Evolutionary conservation across 2,797 vertebrate genomes (phyloP).

Genomic region (Meda fulgida): DNA sequence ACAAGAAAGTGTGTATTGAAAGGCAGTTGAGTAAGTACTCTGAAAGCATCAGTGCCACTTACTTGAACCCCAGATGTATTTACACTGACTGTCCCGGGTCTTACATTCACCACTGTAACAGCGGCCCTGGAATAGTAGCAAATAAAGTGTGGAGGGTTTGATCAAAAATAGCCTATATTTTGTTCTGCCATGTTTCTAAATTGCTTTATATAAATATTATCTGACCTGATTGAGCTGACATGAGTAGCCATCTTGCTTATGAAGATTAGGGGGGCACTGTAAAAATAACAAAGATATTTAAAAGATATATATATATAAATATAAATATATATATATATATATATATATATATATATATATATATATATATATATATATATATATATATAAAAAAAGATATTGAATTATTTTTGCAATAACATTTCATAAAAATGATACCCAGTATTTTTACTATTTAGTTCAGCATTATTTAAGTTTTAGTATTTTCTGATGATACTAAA

Average conservation of each 20-base stretch:
- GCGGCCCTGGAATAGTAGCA: slow-evolving; percentile 78
- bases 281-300: slow-evolving; percentile 48
- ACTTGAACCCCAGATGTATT: slow-evolving; percentile 89
- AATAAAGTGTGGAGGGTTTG: background rate
- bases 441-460: background rate
- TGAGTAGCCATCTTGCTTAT: slow-evolving; percentile 87
- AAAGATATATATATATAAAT: background rate
- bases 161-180: background rate
- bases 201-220: background rate
- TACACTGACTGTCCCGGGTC: slow-evolving; percentile 88
- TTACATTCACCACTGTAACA: slow-evolving; percentile 90
- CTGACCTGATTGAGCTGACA: slow-evolving; percentile 87
- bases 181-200: background rate
- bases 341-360: too few species aligned
- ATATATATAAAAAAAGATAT: too few species aligned
- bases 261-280: slow-evolving; percentile 88
- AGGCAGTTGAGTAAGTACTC: background rate
- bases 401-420: too few species aligned
- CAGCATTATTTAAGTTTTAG: background rate
- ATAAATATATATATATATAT: too few species aligned
- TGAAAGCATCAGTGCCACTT: slow-evolving; percentile 65
- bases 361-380: too few species aligned
- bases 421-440: too few species aligned
- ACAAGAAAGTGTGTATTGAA: background rate
- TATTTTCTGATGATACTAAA: background rate